Evolutionary conservation across 2,888 invertebrate genomes (phyloP), one percentile per base, ranked within the genome.

Genomic region (Diarsia brunnea): DNA sequence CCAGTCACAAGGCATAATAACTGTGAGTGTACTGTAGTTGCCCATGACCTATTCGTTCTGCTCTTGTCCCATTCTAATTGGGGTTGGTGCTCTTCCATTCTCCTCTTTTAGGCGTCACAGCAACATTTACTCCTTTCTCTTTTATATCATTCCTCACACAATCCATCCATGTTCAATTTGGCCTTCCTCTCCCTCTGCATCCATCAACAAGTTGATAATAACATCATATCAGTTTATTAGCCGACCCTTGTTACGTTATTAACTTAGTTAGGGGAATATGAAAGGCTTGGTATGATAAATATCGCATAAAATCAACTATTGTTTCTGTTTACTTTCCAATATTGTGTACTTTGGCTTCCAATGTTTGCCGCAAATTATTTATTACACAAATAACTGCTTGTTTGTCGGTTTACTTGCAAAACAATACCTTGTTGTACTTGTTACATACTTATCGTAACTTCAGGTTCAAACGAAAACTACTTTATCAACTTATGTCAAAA

Each of bases 361-460:
- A 61, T 78, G 66, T 81, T 73, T 78, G 47, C 43, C 5, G 21
- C n/a, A 51, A n/a, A 49, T 66, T 67, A 74, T 78, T 78, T 31
- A 74, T 14, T 55, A 43, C 12, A 58, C 63, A 68, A 79, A 81
- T 45, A 74, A 66, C 16, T 24, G 14, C 19, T n/a, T 45, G 49
- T 31, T 67, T 74, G 16, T 14, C 61, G 53, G 63, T 68, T 24
- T 8, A 67, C 58, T 81, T 51, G 31, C 49, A 81, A 68, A 81
- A 81, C 78, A 68, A 74, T 81, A 73, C 16, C 38, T 24, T 16
- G 61, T 74, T n/a, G 67, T 43, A 24, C 61, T 38, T 47, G 53
- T 58, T 68, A 68, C 16, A 45, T 80, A 24, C 51, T 73, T 63
- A 55, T n/a, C 24, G 38, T 43, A 70, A 19, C 31, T 73, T 61